Conservation (phyloP, 2,888 invertebrate species). For the Chesias legatella region DNA sequence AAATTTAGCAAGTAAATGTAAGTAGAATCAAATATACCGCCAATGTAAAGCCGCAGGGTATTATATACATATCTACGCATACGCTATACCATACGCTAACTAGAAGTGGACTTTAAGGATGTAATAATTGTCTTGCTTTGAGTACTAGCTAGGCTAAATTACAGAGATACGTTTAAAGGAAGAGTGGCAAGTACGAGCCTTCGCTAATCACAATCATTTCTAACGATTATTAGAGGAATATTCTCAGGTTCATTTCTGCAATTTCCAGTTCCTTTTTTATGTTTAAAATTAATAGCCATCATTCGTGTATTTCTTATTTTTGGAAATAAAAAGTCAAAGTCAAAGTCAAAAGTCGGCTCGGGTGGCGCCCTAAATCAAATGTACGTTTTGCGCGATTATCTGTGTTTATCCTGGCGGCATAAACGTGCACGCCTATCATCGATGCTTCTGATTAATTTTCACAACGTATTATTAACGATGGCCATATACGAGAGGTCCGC, state of each 20-base stretch:
- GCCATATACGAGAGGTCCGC: constrained; percentile 40
- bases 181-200: constrained; percentile 36
- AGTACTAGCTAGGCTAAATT: constrained; percentile 46
- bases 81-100: too few relatives aligned
- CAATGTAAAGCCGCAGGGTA: constrained; percentile 14
- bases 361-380: constrained; percentile 57
- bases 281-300: constrained; percentile 1
- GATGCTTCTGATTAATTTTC: constrained; percentile 64
- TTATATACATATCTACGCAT: too few relatives aligned
- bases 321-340: constrained; percentile 1
- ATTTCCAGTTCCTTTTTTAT: constrained; percentile 29
- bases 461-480: constrained; percentile 47
- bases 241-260: constrained; percentile 10
- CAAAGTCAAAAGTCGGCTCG: constrained; percentile 20
- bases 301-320: neutral
- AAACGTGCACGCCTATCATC: constrained; percentile 57
- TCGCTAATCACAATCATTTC: constrained; percentile 41
- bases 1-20: constrained; percentile 19
- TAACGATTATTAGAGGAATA: constrained; percentile 39
- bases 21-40: constrained; percentile 6
- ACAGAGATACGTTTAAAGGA: constrained; percentile 47
- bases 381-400: constrained; percentile 56
- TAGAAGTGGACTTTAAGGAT: constrained; percentile 57
- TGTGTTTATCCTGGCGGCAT: constrained; percentile 63
- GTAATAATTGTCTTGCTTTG: constrained; percentile 49